Evolutionary conservation across 2,113 vertebrate species (phyloP).

Genomic region (Sapayoa aenigma): DNA sequence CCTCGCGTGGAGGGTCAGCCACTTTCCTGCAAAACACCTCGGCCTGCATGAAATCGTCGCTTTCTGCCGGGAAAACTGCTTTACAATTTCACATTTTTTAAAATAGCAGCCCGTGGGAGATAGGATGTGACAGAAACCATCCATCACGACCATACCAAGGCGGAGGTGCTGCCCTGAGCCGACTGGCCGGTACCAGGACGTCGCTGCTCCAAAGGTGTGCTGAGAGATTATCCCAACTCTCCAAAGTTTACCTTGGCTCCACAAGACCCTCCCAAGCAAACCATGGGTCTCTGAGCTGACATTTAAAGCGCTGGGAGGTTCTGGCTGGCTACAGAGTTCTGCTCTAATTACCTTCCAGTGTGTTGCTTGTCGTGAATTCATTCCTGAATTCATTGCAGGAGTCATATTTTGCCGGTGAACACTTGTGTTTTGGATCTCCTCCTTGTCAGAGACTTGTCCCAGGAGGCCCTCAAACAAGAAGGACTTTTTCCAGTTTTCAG

Average conservation of each 20-base stretch:
- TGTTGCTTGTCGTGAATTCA: not conserved
- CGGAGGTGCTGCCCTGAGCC: rapidly evolving
- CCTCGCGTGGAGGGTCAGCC: not conserved
- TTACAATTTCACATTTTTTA: not conserved
- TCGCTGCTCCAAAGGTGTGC: not conserved
- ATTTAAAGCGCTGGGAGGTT: not conserved
- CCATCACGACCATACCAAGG: not conserved
- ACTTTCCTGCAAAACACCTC: not conserved
- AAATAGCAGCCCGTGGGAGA: not conserved
- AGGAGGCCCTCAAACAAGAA: not conserved
- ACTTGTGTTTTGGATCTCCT: not conserved
- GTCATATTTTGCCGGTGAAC: not conserved
- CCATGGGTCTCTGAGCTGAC: not conserved
- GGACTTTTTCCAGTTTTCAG: not conserved
- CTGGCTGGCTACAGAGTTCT: not conserved
- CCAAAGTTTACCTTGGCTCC: slow-evolving; percentile 38
- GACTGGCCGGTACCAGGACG: not conserved
- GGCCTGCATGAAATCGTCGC: rapidly evolving
- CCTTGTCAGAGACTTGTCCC: not conserved
- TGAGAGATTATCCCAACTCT: not conserved
- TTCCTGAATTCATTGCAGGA: not conserved
- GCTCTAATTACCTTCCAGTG: not conserved
- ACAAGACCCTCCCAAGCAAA: not conserved
- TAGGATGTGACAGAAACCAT: not conserved
- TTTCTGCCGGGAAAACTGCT: not conserved